Conservation (phyloP, 2,888 invertebrate genomes). For the Drosophila aldrichi region DNA sequence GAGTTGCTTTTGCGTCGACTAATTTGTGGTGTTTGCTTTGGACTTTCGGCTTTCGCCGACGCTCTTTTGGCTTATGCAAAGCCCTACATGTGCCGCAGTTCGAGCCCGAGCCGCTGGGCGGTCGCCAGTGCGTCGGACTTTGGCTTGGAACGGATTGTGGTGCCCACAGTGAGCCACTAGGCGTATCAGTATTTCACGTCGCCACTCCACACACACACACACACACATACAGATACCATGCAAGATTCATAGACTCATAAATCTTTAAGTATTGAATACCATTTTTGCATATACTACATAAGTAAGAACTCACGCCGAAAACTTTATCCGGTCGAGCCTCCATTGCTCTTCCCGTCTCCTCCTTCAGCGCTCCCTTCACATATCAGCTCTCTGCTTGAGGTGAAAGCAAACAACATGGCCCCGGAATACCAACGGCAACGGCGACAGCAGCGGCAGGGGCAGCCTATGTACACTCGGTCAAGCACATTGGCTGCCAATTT, state of each 20-base stretch:
- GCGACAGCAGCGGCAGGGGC: not conserved
- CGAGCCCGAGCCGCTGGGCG: constrained; percentile 37
- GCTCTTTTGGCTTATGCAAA: constrained; percentile 73
- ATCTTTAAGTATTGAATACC: constrained; percentile 80
- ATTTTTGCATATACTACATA: constrained; percentile 72
- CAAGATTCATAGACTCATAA: constrained; percentile 81
- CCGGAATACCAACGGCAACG: constrained; percentile 58
- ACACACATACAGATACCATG: constrained; percentile 54
- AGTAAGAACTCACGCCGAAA: constrained; percentile 72
- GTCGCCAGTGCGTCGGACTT: constrained; percentile 57
- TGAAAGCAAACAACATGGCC: constrained; percentile 79
- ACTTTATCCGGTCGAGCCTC: constrained; percentile 64
- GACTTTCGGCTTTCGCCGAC: constrained; percentile 63
- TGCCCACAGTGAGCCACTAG: constrained; percentile 2
- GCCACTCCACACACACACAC: constrained; percentile 33
- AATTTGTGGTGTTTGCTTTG: constrained; percentile 80
- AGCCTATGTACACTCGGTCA: constrained; percentile 45
- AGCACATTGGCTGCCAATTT: constrained; percentile 74
- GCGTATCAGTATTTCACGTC: constrained; percentile 72
- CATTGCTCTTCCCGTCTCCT: not conserved
- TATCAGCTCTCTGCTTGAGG: constrained; percentile 74
- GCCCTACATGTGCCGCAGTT: constrained; percentile 62
- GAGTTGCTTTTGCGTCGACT: constrained; percentile 61
- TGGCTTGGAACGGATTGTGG: constrained; percentile 18
- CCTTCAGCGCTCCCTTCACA: constrained; percentile 3